Evolutionary conservation across 2,888 invertebrate genomes (phyloP).

Genomic region (Pemphredon lugubris): DNA sequence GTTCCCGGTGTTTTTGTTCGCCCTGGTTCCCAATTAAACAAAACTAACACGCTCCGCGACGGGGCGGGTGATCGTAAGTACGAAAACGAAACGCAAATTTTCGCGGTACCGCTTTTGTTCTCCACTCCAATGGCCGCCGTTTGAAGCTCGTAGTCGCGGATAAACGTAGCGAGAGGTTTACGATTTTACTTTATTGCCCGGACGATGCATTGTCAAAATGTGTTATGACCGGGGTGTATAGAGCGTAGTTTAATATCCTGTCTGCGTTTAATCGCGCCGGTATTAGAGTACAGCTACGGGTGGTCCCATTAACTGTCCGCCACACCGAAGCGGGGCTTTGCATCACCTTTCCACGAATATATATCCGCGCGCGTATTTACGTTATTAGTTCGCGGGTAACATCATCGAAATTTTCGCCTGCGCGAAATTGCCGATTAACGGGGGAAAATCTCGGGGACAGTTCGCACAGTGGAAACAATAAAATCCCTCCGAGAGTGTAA

Average conservation of each 20-base stretch:
- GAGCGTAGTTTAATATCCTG: slow-evolving; percentile 78
- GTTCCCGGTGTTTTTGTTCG: no score
- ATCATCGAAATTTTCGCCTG: slow-evolving; percentile 53
- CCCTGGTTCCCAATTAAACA: no score
- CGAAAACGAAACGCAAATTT: neutral
- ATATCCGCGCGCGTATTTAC: slow-evolving; percentile 63
- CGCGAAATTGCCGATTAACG: slow-evolving; percentile 45
- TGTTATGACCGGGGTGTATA: slow-evolving; percentile 67
- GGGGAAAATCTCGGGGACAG: slow-evolving; percentile 16
- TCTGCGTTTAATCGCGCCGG: slow-evolving; percentile 78
- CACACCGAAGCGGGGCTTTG: slow-evolving; percentile 62
- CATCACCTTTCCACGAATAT: slow-evolving; percentile 63
- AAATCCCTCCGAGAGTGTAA: no score
- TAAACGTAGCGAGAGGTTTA: slow-evolving; percentile 73
- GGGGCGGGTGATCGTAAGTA: neutral
- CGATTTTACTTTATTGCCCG: slow-evolving; percentile 74
- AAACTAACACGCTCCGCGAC: no score
- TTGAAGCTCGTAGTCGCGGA: slow-evolving; percentile 51
- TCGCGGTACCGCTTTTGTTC: neutral
- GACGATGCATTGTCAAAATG: slow-evolving; percentile 78
- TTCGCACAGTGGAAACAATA: slow-evolving; percentile 11
- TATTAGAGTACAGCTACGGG: slow-evolving; percentile 74
- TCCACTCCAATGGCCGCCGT: slow-evolving; percentile 16
- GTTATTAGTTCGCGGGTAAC: slow-evolving; percentile 67
- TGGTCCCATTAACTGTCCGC: slow-evolving; percentile 76